These are phyloP conservation scores for Syrista parreyssii DNA, from an alignment of 2,888 invertebrate species.

Conservation along the genomic window DNA sequence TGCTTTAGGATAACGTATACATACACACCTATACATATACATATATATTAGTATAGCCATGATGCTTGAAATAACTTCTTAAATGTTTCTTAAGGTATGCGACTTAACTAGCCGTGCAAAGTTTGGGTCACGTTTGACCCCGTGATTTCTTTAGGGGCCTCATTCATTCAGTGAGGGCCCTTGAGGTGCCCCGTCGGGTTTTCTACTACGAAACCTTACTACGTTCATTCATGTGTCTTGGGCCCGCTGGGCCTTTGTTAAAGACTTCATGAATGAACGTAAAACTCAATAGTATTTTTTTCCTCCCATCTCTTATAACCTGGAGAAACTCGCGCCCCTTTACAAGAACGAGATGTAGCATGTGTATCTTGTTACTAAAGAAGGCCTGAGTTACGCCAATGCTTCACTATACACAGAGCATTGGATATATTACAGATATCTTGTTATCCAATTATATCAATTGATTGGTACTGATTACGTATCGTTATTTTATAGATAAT, in stretches of 20 bases:
- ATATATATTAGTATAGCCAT: neutral
- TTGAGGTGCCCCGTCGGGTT: conserved; percentile 28
- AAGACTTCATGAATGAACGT: conserved; percentile 54
- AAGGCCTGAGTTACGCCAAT: neutral
- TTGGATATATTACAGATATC: neutral
- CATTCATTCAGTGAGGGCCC: conserved; percentile 28
- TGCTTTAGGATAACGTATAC: neutral
- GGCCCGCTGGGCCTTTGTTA: conserved; percentile 45
- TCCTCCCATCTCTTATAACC: neutral
- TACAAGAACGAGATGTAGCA: neutral
- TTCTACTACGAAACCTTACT: conserved; percentile 43
- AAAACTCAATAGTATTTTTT: conserved; percentile 21
- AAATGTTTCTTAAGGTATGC: conserved; percentile 53
- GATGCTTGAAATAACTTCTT: conserved; percentile 49
- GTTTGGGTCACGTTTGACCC: conserved; percentile 45
- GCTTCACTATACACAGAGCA: neutral
- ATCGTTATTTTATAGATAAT: neutral
- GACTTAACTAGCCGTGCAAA: conserved; percentile 44
- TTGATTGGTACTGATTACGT: neutral
- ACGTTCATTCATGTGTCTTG: conserved; percentile 57
- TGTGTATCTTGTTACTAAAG: neutral
- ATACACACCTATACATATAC: neutral
- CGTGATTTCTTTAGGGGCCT: conserved; percentile 12
- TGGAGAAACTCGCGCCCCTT: neutral
- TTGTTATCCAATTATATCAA: neutral